Percentiles rank a stretch among this genome's conserved stretches.
These are phyloP conservation scores for Thalpophila matura DNA, from an alignment of 2,888 invertebrate genomes.

Conservation along the genomic window DNA sequence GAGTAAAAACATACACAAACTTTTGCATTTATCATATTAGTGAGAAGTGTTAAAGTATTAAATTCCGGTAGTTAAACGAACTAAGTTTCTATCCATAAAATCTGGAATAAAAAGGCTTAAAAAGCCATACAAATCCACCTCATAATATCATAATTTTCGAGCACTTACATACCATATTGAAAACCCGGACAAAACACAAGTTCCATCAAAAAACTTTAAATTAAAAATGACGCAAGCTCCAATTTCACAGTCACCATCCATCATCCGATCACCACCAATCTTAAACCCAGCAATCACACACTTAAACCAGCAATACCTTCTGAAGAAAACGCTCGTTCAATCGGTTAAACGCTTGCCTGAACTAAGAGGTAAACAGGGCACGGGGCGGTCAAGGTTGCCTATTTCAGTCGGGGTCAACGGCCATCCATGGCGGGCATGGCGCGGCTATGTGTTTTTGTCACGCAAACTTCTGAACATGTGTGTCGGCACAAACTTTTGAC, in stretches of 20 bases:
- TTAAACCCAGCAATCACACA: constrained; percentile 3
- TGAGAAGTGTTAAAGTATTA: too few species aligned
- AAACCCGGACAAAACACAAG: background rate
- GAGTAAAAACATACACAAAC: too few species aligned
- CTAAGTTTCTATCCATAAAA: too few species aligned
- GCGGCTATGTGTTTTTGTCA: constrained; percentile 74
- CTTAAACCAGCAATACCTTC: background rate
- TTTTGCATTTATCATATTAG: background rate
- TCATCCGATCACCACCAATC: constrained; percentile 29
- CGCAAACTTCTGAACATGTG: constrained; percentile 78
- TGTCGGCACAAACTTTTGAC: constrained; percentile 43
- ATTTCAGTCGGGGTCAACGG: constrained; percentile 81
- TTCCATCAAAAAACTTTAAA: background rate
- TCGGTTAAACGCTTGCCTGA: constrained; percentile 4
- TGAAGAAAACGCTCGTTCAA: constrained; percentile 1
- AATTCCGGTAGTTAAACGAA: too few species aligned
- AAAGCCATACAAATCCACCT: too few species aligned
- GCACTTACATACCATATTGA: too few species aligned
- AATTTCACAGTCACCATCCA: constrained; percentile 22
- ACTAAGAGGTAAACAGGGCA: constrained; percentile 69
- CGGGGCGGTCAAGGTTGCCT: constrained; percentile 84
- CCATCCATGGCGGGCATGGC: constrained; percentile 67
- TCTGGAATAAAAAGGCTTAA: too few species aligned
- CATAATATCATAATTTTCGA: too few species aligned
- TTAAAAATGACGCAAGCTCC: background rate